Conservation (phyloP, 2,113 vertebrate species). For the Psammodynastes pulverulentus region DNA sequence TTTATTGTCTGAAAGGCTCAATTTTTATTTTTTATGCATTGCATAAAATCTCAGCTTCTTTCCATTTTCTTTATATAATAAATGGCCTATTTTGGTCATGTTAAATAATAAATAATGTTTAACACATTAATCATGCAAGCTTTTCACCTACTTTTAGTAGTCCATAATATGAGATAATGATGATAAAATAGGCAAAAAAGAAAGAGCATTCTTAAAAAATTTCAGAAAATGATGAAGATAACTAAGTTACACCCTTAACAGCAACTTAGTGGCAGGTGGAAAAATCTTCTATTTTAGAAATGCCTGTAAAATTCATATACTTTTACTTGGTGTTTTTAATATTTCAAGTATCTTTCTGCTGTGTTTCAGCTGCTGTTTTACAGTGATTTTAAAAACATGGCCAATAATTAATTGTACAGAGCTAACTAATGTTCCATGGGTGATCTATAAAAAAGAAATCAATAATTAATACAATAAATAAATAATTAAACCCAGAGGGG, state of each 20-base stretch:
- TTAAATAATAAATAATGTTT: too few relatives aligned
- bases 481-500: not conserved
- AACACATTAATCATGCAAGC: too few relatives aligned
- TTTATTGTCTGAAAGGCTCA: not conserved
- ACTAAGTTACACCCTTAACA: not conserved
- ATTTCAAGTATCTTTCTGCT: not conserved
- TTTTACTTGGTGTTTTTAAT: not conserved
- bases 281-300: not conserved
- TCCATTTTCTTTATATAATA: not conserved
- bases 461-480: not conserved
- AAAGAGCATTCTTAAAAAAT: not conserved
- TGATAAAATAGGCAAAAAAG: not conserved
- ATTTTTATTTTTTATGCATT: not conserved
- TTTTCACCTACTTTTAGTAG: not conserved
- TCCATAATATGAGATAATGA: not conserved
- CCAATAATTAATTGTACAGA: not conserved
- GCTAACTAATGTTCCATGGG: not conserved
- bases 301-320: not conserved
- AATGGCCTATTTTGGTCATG: not conserved
- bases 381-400: not conserved
- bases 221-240: not conserved
- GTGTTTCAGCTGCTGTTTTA: not conserved
- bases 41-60: not conserved
- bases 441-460: not conserved
- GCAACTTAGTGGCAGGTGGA: not conserved